Conservation (phyloP, 2,113 vertebrate species). For the Petaurus breviceps region DNA sequence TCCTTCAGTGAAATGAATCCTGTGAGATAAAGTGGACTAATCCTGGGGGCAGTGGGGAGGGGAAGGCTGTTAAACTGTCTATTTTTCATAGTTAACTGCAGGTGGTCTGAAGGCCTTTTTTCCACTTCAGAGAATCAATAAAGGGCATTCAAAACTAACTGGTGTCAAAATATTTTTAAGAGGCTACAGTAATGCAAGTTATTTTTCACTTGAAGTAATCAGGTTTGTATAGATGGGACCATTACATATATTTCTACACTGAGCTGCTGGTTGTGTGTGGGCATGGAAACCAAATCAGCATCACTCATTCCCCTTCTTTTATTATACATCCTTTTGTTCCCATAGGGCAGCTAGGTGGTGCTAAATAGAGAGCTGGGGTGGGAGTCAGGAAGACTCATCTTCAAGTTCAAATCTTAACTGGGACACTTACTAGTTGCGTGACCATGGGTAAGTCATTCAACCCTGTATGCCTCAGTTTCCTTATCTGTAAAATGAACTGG, state of each 20-base stretch:
- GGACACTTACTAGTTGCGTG: background rate
- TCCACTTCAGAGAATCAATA: background rate
- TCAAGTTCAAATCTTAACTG: background rate
- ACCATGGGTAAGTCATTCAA: background rate
- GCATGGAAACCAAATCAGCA: background rate
- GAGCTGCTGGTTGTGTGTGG: background rate
- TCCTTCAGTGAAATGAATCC: background rate
- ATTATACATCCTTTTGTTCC: background rate
- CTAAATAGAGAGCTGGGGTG: background rate
- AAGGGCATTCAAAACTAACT: background rate
- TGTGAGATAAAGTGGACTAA: background rate
- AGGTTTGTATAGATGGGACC: background rate
- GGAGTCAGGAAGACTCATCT: background rate
- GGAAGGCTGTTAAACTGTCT: background rate
- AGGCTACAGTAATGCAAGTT: background rate
- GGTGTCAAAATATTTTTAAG: background rate
- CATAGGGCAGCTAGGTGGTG: background rate
- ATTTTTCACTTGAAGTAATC: background rate
- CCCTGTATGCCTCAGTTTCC: background rate
- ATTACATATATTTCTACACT: background rate
- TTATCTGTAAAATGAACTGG: background rate
- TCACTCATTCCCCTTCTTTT: background rate
- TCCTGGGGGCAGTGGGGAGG: background rate
- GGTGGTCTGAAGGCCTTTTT: background rate
- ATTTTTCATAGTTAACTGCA: background rate